Evolutionary conservation across 2,888 invertebrate genomes (phyloP), one percentile per base, ranked within the genome.

Genomic region (Acholoe squamosa): DNA sequence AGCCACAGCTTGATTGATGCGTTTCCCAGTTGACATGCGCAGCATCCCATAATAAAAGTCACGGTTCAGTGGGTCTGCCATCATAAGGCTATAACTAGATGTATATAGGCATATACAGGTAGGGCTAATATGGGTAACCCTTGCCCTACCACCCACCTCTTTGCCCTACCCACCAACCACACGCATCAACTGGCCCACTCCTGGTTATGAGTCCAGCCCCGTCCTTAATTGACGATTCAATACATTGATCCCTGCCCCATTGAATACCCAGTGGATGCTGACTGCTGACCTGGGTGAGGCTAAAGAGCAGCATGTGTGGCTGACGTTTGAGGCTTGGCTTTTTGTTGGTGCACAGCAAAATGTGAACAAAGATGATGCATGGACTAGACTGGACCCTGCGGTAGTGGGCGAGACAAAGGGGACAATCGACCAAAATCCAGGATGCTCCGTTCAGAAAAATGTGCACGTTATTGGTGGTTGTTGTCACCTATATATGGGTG

Each of bases 181-280:
- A 61, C 61, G 7, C 22, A 19, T 61, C 61, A n/a, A 61, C 61
- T 61, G 61, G 7, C 61, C 61, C 19, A 7, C 43, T 61, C 61
- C 12, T 61, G 61, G 61, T 43, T 43, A 43, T 43, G 43, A 61
- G 61, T n/a, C 25, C 10, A 22, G 25, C 61, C 61, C 22, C 25
- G 19, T 61, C 61, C 71, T 28, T 71, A 71, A 71, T 71, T 71
- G 71, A 71, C 28, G 25, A 71, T 71, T 71, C 71, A 71, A 71
- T 71, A 71, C 71, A 71, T 71, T 28, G 71, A 71, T 71, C 71
- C 71, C 25, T 14, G 31, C 71, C 61, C 71, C 71, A 71, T 71
- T 71, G 28, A 28, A 28, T 25, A 25, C 25, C 43, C 61, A 14
- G 71, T 14, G 28, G 14, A 28, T 5, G 71, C 14, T 28, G 71